Percentiles rank a stretch among this genome's conserved stretches.
Evolutionary conservation across 2,888 invertebrate species (phyloP).

Genomic region (Pyrrhosoma nymphula): DNA sequence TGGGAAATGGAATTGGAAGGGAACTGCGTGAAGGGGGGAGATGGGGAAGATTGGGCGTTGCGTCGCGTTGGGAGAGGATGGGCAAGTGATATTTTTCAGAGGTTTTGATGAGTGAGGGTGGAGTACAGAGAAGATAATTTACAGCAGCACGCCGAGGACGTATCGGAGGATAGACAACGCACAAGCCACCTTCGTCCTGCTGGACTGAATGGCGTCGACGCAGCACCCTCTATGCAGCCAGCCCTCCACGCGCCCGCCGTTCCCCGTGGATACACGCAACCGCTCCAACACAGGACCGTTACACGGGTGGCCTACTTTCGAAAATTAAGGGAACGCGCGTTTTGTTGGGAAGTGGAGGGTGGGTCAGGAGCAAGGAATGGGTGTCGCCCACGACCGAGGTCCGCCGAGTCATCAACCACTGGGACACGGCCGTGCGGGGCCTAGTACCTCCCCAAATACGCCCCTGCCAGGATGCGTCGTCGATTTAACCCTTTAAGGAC

Average conservation of each 20-base stretch:
- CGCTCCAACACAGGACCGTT: constrained; percentile 29
- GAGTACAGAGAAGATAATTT: too few species aligned
- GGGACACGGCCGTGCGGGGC: neutral
- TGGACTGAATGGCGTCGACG: neutral
- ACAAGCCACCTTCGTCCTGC: neutral
- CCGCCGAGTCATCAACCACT: neutral
- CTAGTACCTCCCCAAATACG: too few species aligned
- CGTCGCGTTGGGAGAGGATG: neutral
- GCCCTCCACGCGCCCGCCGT: neutral
- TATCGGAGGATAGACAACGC: neutral
- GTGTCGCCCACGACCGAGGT: neutral
- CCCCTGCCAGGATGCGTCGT: too few species aligned
- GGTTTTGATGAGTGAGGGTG: neutral
- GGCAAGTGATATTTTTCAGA: neutral
- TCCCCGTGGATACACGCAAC: constrained; percentile 52
- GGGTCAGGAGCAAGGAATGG: neutral
- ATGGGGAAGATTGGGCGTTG: neutral
- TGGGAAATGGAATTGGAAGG: neutral
- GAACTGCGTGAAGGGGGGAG: neutral
- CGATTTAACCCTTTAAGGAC: too few species aligned
- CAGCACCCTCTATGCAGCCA: neutral
- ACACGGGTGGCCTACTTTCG: constrained; percentile 52
- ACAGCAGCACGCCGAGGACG: neutral
- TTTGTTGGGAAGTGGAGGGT: too few species aligned
- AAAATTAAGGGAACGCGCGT: constrained; percentile 14